phyloP scores from a whole-genome alignment of 2,113 vertebrate species.

The Calyptomena viridis region DNA sequence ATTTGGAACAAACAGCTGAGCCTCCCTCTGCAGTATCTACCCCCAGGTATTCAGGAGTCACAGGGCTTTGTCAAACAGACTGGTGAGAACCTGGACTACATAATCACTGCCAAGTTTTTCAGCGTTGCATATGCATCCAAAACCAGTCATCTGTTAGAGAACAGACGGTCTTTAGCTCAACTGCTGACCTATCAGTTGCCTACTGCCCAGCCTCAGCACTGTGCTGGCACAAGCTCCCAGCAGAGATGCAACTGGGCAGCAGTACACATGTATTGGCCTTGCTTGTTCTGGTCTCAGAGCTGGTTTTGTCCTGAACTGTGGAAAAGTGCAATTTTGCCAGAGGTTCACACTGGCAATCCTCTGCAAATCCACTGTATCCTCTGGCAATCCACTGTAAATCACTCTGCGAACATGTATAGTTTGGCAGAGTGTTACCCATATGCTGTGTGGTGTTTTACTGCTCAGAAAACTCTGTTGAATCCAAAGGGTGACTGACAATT shows the following conservation, averaged over 20 bases:
- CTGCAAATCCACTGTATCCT: too few species aligned
- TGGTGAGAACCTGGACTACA: not conserved
- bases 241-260: not conserved
- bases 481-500: not conserved
- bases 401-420: not conserved
- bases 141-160: not conserved
- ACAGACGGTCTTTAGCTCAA: not conserved
- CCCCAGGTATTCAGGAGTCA: not conserved
- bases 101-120: not conserved
- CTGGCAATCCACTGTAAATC: too few species aligned
- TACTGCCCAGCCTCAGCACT: not conserved
- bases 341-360: not conserved
- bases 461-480: conserved; percentile 1
- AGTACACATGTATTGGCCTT: fast-evolving
- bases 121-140: not conserved
- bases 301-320: not conserved
- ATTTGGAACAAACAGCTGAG: not conserved
- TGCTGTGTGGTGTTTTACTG: not conserved
- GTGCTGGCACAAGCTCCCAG: not conserved
- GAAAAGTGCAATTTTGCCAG: not conserved
- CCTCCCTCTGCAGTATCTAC: not conserved
- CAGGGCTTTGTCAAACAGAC: not conserved
- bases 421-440: not conserved
- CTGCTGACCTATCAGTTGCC: not conserved
- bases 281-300: not conserved